Percentiles rank a stretch among this genome's conserved stretches.
These are phyloP conservation scores for Diaphora mendica DNA, from an alignment of 2,888 invertebrate species.

Conservation along the genomic window DNA sequence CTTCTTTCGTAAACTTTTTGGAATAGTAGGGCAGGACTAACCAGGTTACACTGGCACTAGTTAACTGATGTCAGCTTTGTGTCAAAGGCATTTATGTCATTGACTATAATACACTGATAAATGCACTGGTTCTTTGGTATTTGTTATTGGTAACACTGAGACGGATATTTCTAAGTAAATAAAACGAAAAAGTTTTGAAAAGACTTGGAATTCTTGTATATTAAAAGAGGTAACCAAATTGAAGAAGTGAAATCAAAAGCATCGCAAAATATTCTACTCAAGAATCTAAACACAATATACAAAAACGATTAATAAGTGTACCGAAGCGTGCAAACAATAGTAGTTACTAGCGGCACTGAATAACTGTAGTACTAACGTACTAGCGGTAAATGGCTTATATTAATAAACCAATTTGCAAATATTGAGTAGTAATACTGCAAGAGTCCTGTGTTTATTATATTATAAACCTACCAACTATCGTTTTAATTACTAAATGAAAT, in stretches of 20 bases:
- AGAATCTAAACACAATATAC: background rate
- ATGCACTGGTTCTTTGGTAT: background rate
- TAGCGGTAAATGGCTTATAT: background rate
- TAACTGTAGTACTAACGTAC: no score
- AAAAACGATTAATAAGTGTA: background rate
- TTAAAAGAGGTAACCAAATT: no score
- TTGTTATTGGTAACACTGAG: no score
- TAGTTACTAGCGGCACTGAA: background rate
- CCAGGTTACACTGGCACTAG: slow-evolving; percentile 43
- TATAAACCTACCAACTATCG: background rate
- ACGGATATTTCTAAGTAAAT: background rate
- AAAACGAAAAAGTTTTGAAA: no score
- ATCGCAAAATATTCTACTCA: background rate
- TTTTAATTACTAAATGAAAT: background rate
- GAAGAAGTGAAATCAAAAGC: background rate
- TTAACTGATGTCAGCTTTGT: slow-evolving; percentile 36
- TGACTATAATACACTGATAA: background rate
- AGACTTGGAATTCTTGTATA: no score
- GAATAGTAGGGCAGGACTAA: slow-evolving; percentile 26
- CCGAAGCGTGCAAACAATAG: background rate
- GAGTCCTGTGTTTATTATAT: background rate
- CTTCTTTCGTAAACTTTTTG: slow-evolving; percentile 41
- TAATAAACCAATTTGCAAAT: background rate
- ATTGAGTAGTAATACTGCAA: background rate
- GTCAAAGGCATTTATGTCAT: slow-evolving; percentile 23